These are phyloP conservation scores for Alloplasta piceator DNA, from an alignment of 2,888 invertebrate species.

Conservation along the genomic window DNA sequence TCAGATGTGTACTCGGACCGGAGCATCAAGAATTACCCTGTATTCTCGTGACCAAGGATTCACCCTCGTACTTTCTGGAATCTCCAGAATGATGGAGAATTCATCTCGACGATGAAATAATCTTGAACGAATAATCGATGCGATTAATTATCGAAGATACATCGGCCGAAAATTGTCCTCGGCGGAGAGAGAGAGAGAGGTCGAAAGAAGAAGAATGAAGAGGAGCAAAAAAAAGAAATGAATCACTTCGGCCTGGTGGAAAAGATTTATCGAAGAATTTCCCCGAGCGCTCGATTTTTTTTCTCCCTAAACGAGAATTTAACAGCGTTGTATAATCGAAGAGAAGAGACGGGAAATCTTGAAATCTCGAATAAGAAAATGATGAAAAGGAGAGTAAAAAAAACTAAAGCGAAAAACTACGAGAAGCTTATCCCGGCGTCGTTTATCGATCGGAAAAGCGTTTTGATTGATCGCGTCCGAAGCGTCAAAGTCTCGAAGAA, in stretches of 20 bases:
- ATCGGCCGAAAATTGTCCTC: constrained; percentile 4
- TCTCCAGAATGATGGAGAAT: constrained; percentile 72
- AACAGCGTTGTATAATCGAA: too few species aligned
- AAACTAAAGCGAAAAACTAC: constrained; percentile 28
- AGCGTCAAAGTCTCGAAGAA: background rate
- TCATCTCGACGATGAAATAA: constrained; percentile 24
- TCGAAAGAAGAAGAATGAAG: background rate
- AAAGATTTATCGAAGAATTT: constrained; percentile 26
- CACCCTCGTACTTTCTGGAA: constrained; percentile 71
- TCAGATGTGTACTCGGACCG: constrained; percentile 73
- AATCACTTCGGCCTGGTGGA: constrained; percentile 44
- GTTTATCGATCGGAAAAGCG: background rate
- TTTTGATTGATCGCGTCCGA: constrained; percentile 28
- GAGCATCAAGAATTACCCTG: constrained; percentile 75
- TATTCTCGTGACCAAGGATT: constrained; percentile 71
- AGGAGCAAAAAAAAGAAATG: background rate
- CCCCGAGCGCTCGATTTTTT: background rate
- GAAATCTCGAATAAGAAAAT: too few species aligned
- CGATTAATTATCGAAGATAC: constrained; percentile 55
- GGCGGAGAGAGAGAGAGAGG: background rate
- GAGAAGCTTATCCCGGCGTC: background rate
- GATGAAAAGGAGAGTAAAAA: background rate
- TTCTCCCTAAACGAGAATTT: too few species aligned
- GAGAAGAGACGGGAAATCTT: too few species aligned
- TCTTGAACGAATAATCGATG: constrained; percentile 62